Evolutionary conservation across 2,888 invertebrate species (phyloP), one percentile per base, ranked within the genome.

Genomic region (Biston betularia): DNA sequence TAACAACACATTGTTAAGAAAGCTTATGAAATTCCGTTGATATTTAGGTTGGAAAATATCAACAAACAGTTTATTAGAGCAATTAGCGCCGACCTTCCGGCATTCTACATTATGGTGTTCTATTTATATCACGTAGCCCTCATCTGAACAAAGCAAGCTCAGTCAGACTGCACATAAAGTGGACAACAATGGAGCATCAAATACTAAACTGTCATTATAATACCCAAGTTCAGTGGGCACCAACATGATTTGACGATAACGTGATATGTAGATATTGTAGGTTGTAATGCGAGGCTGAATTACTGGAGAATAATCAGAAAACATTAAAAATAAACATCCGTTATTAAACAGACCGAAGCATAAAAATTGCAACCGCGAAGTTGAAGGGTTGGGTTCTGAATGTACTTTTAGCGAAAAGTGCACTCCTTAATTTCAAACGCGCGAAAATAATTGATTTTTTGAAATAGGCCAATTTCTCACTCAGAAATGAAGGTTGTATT

Each of bases 181-280:
- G 67, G 59, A 45, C 63, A 67, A 67, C 67, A 68, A 68, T 55
- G 55, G 58, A 55, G 48, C 45, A 46, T 64, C 66, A 69, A 63
- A 63, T 48, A 60, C 15, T 58, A 65, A 56, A 49, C 58, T 65
- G 59, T 58, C 53, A 65, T 52, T 63, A 61, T 15, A 58, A 60
- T 50, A 24, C 12, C 33, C 52, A 61, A 66, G 62, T 67, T 67
- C 59, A 63, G 58, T 44, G 60, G 61, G 63, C 67, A 64, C 58
- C 48, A 48, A 33, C 52, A 48, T 44, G 15, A 8, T 7, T 14
- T 14, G 52, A 45, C 53, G 24, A 38, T 58, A 12, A 59, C 38
- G 46, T 24, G 24, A 24, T 2, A 24, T 38, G 38, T 38, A 38
- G 24, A 38, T 53, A 56, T 45, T 49, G 60, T 38, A 52, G 38